Base-by-base conservation (phyloP, 2,888 invertebrate genomes). In the Yponomeuta sedellus region DNA sequence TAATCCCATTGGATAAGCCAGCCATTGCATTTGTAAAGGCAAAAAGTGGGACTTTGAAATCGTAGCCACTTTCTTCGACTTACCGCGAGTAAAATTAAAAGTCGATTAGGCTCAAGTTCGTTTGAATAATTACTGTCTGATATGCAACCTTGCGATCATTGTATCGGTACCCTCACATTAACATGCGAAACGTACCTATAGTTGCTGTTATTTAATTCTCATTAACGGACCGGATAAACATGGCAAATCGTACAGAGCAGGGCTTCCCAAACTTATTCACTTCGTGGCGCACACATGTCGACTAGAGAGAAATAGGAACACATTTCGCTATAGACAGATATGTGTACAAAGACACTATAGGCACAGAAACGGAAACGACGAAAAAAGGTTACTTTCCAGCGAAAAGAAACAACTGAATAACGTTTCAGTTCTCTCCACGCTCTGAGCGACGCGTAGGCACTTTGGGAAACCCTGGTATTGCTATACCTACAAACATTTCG, bases 71-170 rank as follows among this genome's bases (percentile, higher is more conserved):
- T 64, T 64, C 52, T 64, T 52, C 16, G 44, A 22, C 25, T 25
- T 25, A 25, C 19, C 40, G 52, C 56, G 19, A 11, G 28, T 65
- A 39, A 65, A 58, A 65, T 65, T 65, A 65, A 65, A 65, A 56
- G 58, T 10, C 65, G 65, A 65, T 65, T 58, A 65, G 65, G 22
- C 61, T 61, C 28, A 22, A 28, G 25, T 22, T 63, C 63, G 40
- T 63, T 63, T 63, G 63, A 63, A 63, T 63, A 63, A 63, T 44
- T n/a, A n/a, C n/a, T 39, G 12, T 52, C 20, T 63, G 44, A 63
- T 20, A 63, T 22, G 22, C 59, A 61, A 28, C 44, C 44, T 52
- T 16, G 44, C 12, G 44, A 52, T 52, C 44, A 52, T 12, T 52
- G 44, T 52, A 52, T 52, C 44, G 44, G 40, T 44, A 63, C 44